Percentiles rank a stretch among this genome's conserved stretches.
Evolutionary conservation across 2,888 invertebrate genomes (phyloP).

Genomic region (Amblyteles armatorius): DNA sequence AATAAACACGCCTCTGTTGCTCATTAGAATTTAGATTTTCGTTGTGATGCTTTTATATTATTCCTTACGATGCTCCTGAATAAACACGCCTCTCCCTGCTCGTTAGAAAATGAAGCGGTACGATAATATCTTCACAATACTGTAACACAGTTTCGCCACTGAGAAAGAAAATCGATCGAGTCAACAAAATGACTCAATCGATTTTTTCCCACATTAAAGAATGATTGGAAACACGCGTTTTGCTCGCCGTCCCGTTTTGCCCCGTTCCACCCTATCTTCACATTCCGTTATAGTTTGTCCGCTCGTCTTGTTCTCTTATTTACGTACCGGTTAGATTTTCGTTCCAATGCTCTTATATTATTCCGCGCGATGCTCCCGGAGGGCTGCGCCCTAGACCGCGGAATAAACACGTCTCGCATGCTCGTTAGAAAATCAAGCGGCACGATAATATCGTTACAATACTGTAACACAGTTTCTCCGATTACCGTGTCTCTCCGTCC

Average conservation of each 20-base stretch:
- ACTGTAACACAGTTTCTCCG: constrained; percentile 58
- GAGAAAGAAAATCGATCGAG: no score
- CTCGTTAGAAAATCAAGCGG: constrained; percentile 44
- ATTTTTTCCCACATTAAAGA: no score
- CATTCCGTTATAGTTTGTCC: no score
- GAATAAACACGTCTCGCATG: constrained; percentile 22
- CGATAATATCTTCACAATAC: constrained; percentile 50
- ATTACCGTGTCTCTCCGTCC: constrained; percentile 38
- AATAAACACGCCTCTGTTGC: constrained; percentile 1
- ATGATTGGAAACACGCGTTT: no score
- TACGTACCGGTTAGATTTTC: no score
- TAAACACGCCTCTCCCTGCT: constrained; percentile 26
- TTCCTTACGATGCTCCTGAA: neutral
- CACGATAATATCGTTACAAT: constrained; percentile 53
- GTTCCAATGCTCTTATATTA: no score
- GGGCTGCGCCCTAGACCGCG: neutral
- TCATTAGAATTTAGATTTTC: constrained; percentile 23
- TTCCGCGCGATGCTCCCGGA: neutral
- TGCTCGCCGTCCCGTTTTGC: no score
- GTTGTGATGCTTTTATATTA: no score
- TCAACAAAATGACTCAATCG: no score
- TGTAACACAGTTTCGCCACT: constrained; percentile 49
- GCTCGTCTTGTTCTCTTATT: no score
- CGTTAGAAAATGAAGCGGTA: constrained; percentile 32
- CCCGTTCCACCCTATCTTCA: no score